A percentile compares a stretch with the other conserved stretches of the same genome.
Conservation (phyloP, 2,888 invertebrate genomes). For the Dendrolimus houi region DNA sequence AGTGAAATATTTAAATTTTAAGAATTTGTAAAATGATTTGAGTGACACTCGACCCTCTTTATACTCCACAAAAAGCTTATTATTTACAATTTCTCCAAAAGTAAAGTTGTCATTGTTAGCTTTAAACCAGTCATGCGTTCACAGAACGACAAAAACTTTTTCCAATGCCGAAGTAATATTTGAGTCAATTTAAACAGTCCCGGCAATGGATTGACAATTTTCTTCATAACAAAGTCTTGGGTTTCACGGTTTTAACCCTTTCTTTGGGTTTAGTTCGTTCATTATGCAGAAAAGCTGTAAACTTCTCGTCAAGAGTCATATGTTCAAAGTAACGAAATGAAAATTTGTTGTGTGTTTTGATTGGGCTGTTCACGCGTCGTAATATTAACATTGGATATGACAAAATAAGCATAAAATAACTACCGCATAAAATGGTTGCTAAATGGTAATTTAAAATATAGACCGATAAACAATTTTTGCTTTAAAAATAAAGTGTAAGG, state of each 20-base stretch:
- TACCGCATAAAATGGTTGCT: too few relatives aligned
- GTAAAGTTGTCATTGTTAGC: slow-evolving; percentile 22
- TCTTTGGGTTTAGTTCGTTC: slow-evolving; percentile 52
- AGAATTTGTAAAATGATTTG: too few relatives aligned
- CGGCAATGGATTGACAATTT: slow-evolving; percentile 60
- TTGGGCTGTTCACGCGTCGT: slow-evolving; percentile 18
- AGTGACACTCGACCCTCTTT: too few relatives aligned
- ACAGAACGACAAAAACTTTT: slow-evolving; percentile 39
- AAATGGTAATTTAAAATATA: too few relatives aligned
- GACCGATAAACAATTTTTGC: too few relatives aligned
- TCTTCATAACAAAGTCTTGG: slow-evolving; percentile 49
- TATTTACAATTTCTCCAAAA: slow-evolving; percentile 2
- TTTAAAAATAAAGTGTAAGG: too few relatives aligned
- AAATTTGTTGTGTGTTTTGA: slow-evolving; percentile 41
- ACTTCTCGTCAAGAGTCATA: slow-evolving; percentile 43
- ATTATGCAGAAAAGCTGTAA: slow-evolving; percentile 39
- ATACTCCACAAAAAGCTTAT: too few relatives aligned
- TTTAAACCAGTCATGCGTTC: slow-evolving; percentile 34
- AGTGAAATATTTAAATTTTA: not conserved
- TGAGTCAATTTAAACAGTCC: slow-evolving; percentile 40
- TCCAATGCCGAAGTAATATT: slow-evolving; percentile 36
- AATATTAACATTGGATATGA: slow-evolving; percentile 20
- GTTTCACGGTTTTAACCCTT: slow-evolving; percentile 52
- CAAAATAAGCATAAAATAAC: not conserved
- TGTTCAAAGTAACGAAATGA: slow-evolving; percentile 34